A percentile compares a stretch with the other conserved stretches of the same genome.
phyloP scores from a whole-genome alignment of 2,113 vertebrate species.

The Microtus richardsoni region DNA sequence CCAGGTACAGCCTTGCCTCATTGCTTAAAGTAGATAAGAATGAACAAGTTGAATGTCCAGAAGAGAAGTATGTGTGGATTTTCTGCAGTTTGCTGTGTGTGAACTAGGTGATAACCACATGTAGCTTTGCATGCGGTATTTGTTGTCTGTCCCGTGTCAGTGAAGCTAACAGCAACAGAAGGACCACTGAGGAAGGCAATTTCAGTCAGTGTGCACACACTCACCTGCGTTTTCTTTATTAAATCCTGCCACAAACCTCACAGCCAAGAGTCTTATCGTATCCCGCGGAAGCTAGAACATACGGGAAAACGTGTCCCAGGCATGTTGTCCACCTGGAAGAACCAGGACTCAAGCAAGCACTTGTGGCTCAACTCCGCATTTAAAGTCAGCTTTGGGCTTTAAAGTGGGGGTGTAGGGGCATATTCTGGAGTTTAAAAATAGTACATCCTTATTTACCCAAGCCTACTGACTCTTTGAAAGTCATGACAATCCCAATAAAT shows the following conservation, averaged over 20 bases:
- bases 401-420: conserved; percentile 22
- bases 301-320: background rate
- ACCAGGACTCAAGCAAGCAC: background rate
- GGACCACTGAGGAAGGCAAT: conserved; percentile 69
- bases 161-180: conserved; percentile 54
- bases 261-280: background rate
- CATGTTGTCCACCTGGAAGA: background rate
- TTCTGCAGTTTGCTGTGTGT: conserved; percentile 59
- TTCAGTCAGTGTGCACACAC: background rate
- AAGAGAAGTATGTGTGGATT: background rate
- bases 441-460: conserved; percentile 22
- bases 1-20: conserved; percentile 14
- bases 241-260: background rate
- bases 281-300: background rate
- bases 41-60: background rate
- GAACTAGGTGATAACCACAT: conserved; percentile 35
- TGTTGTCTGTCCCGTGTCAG: background rate
- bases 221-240: background rate
- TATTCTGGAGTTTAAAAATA: conserved; percentile 53
- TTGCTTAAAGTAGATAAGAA: background rate
- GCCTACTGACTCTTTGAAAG: conserved; percentile 66
- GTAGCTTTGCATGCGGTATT: background rate
- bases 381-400: conserved; percentile 38
- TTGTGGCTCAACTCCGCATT: background rate
- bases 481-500: conserved; percentile 42